Conservation (phyloP, 2,888 invertebrate species). For the Cactoblastis cactorum region DNA sequence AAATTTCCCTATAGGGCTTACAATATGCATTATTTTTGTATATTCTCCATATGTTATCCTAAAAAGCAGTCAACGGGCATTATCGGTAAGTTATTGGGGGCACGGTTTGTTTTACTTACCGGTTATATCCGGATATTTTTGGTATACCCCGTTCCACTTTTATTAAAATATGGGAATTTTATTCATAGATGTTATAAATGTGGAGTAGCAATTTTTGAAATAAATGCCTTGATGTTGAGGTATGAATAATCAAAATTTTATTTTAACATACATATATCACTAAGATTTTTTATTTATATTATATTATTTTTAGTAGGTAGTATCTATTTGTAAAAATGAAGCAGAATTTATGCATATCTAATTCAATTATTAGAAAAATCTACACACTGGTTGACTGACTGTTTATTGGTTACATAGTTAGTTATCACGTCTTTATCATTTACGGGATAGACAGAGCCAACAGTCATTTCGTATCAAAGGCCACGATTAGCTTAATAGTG, state of each 20-base stretch:
- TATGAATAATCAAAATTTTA: not conserved
- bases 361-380: too few species aligned
- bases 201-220: not conserved
- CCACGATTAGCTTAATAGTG: too few species aligned
- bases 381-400: too few species aligned
- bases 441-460: too few species aligned
- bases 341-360: too few species aligned
- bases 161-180: conserved; percentile 9
- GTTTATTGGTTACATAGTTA: too few species aligned
- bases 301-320: too few species aligned
- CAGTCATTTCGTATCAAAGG: too few species aligned
- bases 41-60: not conserved
- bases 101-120: conserved; percentile 38
- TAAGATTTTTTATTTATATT: not conserved
- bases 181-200: conserved; percentile 8
- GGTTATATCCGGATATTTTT: conserved; percentile 20
- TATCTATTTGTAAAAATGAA: too few species aligned
- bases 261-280: not conserved
- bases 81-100: conserved; percentile 44
- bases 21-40: not conserved
- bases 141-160: conserved; percentile 12
- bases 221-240: not conserved
- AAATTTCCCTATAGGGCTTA: too few species aligned
- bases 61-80: conserved; percentile 33
- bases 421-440: too few species aligned